Evolutionary conservation across 2,797 vertebrate genomes (phyloP).

Genomic region (Gymnocypris eckloni): DNA sequence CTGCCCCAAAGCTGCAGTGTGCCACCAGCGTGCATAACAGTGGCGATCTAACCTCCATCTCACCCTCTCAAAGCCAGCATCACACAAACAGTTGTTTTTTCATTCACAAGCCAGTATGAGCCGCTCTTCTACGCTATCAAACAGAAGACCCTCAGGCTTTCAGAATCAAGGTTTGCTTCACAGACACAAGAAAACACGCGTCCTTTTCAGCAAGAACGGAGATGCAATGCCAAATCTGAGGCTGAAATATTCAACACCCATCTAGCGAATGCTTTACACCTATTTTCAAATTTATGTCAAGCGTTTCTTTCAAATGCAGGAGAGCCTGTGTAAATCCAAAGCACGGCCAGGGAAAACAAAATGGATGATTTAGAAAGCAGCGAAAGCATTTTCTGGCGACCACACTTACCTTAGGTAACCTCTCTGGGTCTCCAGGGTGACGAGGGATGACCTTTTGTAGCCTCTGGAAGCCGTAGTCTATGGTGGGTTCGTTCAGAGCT

Average conservation of each 20-base stretch:
- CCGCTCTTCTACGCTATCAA: slow-evolving; percentile 19
- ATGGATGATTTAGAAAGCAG: slow-evolving; percentile 3
- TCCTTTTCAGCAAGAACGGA: not conserved
- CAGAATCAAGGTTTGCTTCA: slow-evolving; percentile 25
- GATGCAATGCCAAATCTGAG: not conserved
- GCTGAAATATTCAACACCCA: slow-evolving; percentile 5
- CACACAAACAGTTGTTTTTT: slow-evolving; percentile 41
- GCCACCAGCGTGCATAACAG: slow-evolving; percentile 30
- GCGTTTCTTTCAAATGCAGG: not conserved
- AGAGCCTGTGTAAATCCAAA: slow-evolving; percentile 28
- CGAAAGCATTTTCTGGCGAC: not conserved
- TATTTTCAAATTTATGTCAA: slow-evolving; percentile 11
- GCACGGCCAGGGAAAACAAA: slow-evolving; percentile 7
- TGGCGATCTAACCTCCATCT: slow-evolving; percentile 22
- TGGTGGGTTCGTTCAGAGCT: slow-evolving; percentile 95
- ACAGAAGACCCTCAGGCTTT: slow-evolving; percentile 40
- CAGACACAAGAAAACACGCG: not conserved
- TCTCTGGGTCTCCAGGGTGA: slow-evolving; percentile 92
- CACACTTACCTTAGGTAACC: slow-evolving; percentile 90
- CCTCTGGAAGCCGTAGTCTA: slow-evolving; percentile 96
- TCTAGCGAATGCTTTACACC: not conserved
- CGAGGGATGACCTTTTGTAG: slow-evolving; percentile 95
- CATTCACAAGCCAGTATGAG: slow-evolving; percentile 38
- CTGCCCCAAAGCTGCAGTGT: slow-evolving; percentile 32
- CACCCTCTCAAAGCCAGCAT: slow-evolving; percentile 41